These are phyloP conservation scores for Galerucella pusilla DNA, from an alignment of 2,888 invertebrate species.

Conservation along the genomic window DNA sequence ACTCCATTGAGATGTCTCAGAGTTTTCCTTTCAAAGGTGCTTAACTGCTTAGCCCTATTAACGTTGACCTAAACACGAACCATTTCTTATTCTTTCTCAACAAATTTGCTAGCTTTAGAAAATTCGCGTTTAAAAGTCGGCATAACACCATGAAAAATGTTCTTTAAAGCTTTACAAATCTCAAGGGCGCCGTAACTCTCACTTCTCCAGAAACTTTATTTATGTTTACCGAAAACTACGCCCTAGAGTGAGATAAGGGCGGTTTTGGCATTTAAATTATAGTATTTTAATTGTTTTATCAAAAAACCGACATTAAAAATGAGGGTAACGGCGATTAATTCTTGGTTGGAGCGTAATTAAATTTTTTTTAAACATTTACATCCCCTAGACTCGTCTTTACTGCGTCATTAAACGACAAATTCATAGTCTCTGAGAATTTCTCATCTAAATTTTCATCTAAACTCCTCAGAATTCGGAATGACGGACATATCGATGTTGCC, in stretches of 20 bases:
- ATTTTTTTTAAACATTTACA: not conserved
- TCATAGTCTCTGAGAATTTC: slow-evolving; percentile 22
- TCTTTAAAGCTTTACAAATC: slow-evolving; percentile 33
- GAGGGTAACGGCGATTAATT: not conserved
- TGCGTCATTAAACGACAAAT: slow-evolving; percentile 5
- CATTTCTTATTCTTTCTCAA: not conserved
- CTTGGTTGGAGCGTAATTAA: not conserved
- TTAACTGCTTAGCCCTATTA: not conserved
- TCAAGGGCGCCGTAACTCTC: slow-evolving; percentile 27
- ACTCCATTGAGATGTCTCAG: too few species aligned
- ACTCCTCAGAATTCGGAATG: slow-evolving; percentile 24
- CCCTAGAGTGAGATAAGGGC: slow-evolving; percentile 28
- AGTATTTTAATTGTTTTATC: slow-evolving; percentile 17
- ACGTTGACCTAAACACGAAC: not conserved
- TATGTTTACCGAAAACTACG: slow-evolving; percentile 31
- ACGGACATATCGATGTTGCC: slow-evolving; percentile 36
- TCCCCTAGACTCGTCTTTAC: not conserved
- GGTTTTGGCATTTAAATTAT: slow-evolving; percentile 23
- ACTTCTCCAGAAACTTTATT: slow-evolving; percentile 30
- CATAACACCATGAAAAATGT: slow-evolving; percentile 29
- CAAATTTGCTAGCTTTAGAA: not conserved
- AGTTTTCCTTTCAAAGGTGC: too few species aligned
- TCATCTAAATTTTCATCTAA: slow-evolving; percentile 27
- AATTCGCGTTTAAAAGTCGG: slow-evolving; percentile 17
- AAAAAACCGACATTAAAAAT: not conserved